A percentile compares a stretch with the other conserved stretches of the same genome.
Evolutionary conservation across 2,113 vertebrate species (phyloP).

Genomic region (Syngnathus scovelli): DNA sequence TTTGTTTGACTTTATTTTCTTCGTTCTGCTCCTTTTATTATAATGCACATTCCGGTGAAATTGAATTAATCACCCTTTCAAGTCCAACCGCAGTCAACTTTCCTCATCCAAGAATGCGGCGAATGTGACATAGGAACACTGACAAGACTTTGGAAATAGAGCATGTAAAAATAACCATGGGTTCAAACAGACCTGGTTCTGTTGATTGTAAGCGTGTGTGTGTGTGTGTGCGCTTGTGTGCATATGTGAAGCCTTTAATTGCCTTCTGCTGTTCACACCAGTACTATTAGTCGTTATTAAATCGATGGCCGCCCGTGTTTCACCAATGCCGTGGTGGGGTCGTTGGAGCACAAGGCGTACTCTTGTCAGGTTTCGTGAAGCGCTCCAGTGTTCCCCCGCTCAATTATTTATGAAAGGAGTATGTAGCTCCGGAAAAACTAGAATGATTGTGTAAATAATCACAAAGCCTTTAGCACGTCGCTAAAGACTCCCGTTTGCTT

Average conservation of each 20-base stretch:
- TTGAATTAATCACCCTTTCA: slow-evolving; percentile 61
- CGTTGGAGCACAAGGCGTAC: slow-evolving; percentile 39
- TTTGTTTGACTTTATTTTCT: slow-evolving; percentile 4
- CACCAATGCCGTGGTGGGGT: slow-evolving; percentile 31
- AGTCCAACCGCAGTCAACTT: slow-evolving; percentile 63
- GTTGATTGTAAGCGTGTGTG: slow-evolving; percentile 66
- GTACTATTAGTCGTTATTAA: slow-evolving; percentile 37
- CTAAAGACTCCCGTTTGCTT: neutral
- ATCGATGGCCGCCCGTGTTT: slow-evolving; percentile 27
- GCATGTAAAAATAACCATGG: slow-evolving; percentile 61
- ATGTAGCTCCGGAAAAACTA: slow-evolving; percentile 38
- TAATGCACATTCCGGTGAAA: slow-evolving; percentile 64
- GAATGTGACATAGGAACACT: slow-evolving; percentile 37
- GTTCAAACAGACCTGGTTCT: slow-evolving; percentile 61
- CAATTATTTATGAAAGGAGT: slow-evolving; percentile 44
- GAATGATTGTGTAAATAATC: slow-evolving; percentile 47
- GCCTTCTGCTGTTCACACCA: slow-evolving; percentile 43
- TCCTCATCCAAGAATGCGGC: slow-evolving; percentile 59
- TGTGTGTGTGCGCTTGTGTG: slow-evolving; percentile 31
- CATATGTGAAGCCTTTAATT: slow-evolving; percentile 44
- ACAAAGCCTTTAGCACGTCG: slow-evolving; percentile 1
- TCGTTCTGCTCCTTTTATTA: slow-evolving; percentile 57
- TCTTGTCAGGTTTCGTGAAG: slow-evolving; percentile 33
- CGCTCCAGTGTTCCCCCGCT: slow-evolving; percentile 24
- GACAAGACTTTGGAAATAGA: slow-evolving; percentile 60